These are phyloP conservation scores for Perognathus longimembris DNA, from an alignment of 2,113 vertebrate species.

Conservation along the genomic window DNA sequence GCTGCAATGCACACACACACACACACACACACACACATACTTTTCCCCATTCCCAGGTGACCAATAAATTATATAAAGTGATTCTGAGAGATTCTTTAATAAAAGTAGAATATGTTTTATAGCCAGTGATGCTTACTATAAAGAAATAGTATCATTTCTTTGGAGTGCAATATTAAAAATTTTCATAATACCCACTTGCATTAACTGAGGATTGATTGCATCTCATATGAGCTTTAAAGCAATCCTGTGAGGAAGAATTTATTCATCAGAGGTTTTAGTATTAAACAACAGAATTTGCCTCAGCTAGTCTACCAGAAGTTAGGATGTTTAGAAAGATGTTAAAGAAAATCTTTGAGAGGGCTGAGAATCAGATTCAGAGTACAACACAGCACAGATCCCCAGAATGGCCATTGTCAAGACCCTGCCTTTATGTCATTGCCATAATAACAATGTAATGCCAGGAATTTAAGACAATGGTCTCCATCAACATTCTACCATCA, in stretches of 20 bases:
- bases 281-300: neutral
- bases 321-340: neutral
- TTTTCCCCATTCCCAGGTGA: neutral
- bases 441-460: neutral
- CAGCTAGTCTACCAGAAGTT: neutral
- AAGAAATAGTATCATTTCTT: neutral
- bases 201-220: neutral
- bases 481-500: neutral
- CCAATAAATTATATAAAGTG: neutral
- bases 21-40: neutral
- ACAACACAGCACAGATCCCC: neutral
- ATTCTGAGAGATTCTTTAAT: neutral
- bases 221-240: neutral
- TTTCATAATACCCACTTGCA: neutral
- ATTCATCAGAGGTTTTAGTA: constrained; percentile 11
- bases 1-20: neutral
- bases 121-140: neutral
- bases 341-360: neutral
- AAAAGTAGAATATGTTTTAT: constrained; percentile 10
- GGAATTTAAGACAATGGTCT: neutral
- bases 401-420: neutral
- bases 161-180: neutral
- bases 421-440: neutral
- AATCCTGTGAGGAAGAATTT: neutral
- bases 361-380: neutral